A percentile compares a stretch with the other conserved stretches of the same genome.
phyloP scores from a whole-genome alignment of 2,888 invertebrate genomes.

The Eupithecia subfuscata region DNA sequence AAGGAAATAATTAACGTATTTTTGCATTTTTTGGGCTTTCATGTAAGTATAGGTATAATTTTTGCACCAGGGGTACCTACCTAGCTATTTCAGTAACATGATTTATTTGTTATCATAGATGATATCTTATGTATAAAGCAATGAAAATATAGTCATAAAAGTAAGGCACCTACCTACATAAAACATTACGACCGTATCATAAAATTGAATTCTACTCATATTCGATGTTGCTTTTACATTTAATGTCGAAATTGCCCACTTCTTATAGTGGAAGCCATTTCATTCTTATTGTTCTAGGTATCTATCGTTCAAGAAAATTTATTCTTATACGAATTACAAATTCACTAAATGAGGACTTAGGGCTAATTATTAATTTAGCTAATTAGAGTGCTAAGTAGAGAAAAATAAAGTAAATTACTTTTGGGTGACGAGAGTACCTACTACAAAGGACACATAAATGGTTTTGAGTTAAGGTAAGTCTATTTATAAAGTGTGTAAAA shows the following conservation, averaged over 20 bases:
- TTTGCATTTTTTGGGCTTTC: background rate
- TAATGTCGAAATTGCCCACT: conserved; percentile 49
- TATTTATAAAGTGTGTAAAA: no score
- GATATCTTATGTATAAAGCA: conserved; percentile 42
- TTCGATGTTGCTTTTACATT: conserved; percentile 53
- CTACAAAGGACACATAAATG: no score
- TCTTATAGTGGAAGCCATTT: background rate
- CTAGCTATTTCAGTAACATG: background rate
- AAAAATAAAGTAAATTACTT: no score
- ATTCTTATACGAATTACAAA: no score
- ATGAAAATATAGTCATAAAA: conserved; percentile 57
- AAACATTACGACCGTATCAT: conserved; percentile 67
- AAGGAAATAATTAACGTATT: background rate
- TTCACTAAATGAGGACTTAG: no score
- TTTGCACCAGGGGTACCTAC: background rate
- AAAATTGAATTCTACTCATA: conserved; percentile 59
- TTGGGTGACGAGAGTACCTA: no score
- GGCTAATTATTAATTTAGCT: no score
- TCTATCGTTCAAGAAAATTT: no score
- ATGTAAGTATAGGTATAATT: background rate
- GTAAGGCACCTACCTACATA: conserved; percentile 53
- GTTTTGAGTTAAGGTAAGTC: no score
- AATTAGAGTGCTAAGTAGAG: no score
- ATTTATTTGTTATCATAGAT: conserved; percentile 1
- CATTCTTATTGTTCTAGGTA: background rate